Evolutionary conservation across 2,888 invertebrate genomes (phyloP), one percentile per base, ranked within the genome.

Genomic region (Tachina fera): DNA sequence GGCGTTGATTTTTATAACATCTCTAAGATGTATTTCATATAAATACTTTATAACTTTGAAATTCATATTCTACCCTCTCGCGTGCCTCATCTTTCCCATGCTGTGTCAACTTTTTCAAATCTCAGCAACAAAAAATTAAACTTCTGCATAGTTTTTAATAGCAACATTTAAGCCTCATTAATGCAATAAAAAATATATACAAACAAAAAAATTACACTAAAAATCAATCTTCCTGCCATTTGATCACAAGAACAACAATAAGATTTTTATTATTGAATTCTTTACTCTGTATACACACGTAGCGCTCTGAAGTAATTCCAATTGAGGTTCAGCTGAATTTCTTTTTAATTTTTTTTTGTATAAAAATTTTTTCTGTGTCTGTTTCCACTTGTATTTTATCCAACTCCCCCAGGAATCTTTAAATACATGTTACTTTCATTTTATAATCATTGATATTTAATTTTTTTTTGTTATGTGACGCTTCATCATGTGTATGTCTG

Each of bases 101-200:
- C 19, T 3, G 13, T 53, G 8, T 19, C 53, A 4, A 51, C n/a
- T 85, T 85, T 85, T 85, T 53, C 16, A 51, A 71, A 41, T 49
- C 56, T 58, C 45, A 71, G 65, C 70, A 67, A 83, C 39, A 79
- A 80, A 86, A 76, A 83, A 65, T 71, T 83, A 60, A 75, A 79
- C 83, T 79, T 76, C 86, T 83, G 79, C 79, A 83, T 86, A 86
- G 79, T 83, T 87, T 87, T 87, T 87, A 84, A 82, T 84, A 76
- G 80, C 84, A 84, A 77, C 85, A 86, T 88, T 88, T 88, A 88
- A 87, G 87, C 87, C 87, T 86, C 82, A 88, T 87, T 87, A 87
- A 84, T 84, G 85, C 88, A 88, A 86, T 72, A 87, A 87, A 84
- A 88, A 87, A 82, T 71, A 60, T 16, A 11, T 51, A 14, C 31